Evolutionary conservation across 2,888 invertebrate species (phyloP).

Genomic region (Homarus gammarus): DNA sequence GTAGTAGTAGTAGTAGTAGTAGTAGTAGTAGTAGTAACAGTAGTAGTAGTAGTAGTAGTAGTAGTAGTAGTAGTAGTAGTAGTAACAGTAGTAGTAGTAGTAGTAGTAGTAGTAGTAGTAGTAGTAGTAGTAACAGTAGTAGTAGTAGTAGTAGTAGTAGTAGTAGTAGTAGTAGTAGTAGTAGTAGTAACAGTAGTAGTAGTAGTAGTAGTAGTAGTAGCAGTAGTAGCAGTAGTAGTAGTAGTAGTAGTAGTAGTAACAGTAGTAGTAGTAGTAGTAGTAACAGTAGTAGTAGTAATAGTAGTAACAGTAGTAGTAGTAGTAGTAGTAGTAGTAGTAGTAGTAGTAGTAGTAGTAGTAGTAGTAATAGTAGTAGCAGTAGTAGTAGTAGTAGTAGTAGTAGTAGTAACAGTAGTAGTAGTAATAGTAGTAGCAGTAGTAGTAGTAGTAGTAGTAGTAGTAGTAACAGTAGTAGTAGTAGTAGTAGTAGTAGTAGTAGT

Average conservation of each 20-base stretch:
- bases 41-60: not conserved
- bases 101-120: slow-evolving; percentile 15
- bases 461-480: not conserved
- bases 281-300: slow-evolving; percentile 7
- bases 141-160: slow-evolving; percentile 7
- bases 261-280: not conserved
- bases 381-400: slow-evolving; percentile 7
- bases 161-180: slow-evolving; percentile 11
- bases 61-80: slow-evolving; percentile 6
- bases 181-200: slow-evolving; percentile 3
- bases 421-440: slow-evolving; percentile 7
- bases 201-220: not conserved
- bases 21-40: slow-evolving; percentile 3
- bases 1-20: not conserved
- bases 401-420: slow-evolving; percentile 11
- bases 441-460: slow-evolving; percentile 7
- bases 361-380: slow-evolving; percentile 11
- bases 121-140: slow-evolving; percentile 3
- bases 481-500: not conserved
- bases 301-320: not conserved
- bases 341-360: slow-evolving; percentile 14
- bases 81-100: slow-evolving; percentile 11
- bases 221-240: not conserved
- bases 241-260: not conserved
- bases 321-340: not conserved